Percentiles rank a stretch among this genome's conserved stretches.
These are phyloP conservation scores for Brienomyrus longianalis DNA, from an alignment of 2,113 vertebrate genomes.

Conservation along the genomic window DNA sequence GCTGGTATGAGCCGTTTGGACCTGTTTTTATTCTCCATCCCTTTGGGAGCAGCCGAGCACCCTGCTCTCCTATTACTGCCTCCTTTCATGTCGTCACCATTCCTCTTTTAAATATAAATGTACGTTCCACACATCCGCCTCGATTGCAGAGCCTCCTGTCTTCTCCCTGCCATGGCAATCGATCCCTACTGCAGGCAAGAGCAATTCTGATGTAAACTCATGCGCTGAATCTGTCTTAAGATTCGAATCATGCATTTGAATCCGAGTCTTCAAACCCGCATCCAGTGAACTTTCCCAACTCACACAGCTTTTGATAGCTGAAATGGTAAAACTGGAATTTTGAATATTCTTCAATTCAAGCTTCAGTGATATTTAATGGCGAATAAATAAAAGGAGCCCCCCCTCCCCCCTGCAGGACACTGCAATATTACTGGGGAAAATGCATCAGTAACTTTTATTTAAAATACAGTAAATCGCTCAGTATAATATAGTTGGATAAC, in stretches of 20 bases:
- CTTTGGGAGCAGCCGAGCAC: neutral
- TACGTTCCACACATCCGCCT: neutral
- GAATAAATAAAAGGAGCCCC: neutral
- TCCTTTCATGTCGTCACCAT: neutral
- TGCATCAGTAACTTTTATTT: slow-evolving; percentile 40
- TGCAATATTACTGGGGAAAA: neutral
- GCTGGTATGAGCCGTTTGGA: neutral
- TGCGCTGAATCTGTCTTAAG: neutral
- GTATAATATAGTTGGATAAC: slow-evolving; percentile 33
- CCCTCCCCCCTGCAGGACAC: neutral
- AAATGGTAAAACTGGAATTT: neutral
- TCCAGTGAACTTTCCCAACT: neutral
- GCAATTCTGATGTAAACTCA: neutral
- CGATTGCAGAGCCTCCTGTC: neutral
- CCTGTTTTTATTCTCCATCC: neutral
- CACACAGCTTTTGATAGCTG: neutral
- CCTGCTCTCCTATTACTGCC: neutral
- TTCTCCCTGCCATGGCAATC: neutral
- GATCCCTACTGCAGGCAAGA: neutral
- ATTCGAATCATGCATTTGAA: neutral
- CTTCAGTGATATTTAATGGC: neutral
- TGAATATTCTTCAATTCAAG: neutral
- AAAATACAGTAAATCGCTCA: slow-evolving; percentile 43
- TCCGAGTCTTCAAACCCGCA: neutral
- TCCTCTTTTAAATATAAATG: neutral